Conservation (phyloP, 2,797 vertebrate species). For the Leucoraja ocellata region DNA sequence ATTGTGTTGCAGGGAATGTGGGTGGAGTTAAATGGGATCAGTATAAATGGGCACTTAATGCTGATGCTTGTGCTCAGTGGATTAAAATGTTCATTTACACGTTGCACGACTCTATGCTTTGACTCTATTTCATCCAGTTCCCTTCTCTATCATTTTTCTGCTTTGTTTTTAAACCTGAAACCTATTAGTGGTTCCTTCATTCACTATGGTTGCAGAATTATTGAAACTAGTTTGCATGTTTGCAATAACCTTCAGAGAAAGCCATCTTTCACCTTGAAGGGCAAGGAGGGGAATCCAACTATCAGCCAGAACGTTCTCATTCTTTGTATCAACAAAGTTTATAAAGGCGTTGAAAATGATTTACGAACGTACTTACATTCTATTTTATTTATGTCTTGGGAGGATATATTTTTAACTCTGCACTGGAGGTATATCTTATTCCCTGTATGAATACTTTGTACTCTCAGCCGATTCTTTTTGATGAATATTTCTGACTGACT, state of each 20-base stretch:
- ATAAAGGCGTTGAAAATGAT: neutral
- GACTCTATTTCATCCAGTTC: neutral
- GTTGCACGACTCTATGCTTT: neutral
- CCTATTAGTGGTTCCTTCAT: neutral
- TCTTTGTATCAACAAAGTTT: neutral
- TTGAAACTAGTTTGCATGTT: neutral
- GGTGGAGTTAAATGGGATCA: too few relatives aligned
- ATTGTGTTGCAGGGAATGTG: too few relatives aligned
- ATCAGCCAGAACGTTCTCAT: neutral
- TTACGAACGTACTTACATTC: neutral
- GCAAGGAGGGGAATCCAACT: neutral
- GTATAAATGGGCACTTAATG: too few relatives aligned
- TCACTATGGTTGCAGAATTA: neutral
- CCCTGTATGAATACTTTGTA: neutral
- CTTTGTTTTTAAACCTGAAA: neutral
- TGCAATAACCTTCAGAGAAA: neutral
- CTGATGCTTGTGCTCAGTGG: too few relatives aligned
- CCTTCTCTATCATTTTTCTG: neutral
- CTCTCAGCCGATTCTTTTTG: slow-evolving; percentile 5
- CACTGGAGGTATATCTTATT: neutral
- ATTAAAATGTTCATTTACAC: too few relatives aligned
- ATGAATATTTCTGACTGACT: neutral
- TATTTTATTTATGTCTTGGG: neutral
- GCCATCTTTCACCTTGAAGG: neutral
- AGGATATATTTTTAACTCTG: neutral